These are phyloP conservation scores for Nothocercus julius DNA, from an alignment of 2,113 vertebrate species.

Conservation along the genomic window DNA sequence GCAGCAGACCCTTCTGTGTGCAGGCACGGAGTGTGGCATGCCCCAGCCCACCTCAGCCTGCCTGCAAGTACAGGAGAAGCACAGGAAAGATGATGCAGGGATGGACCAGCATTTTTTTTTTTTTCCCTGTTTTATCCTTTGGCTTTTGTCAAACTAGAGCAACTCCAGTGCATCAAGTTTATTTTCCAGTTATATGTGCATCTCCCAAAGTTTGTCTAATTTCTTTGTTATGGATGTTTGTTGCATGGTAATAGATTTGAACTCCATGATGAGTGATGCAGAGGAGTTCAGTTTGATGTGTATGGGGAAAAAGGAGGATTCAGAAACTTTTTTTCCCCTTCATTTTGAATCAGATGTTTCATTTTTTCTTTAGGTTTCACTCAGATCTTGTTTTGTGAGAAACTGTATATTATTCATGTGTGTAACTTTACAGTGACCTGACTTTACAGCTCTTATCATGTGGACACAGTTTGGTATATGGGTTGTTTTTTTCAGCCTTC, in stretches of 20 bases:
- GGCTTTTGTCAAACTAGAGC: neutral
- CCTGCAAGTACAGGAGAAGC: neutral
- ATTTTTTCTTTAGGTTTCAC: neutral
- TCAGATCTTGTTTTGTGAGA: neutral
- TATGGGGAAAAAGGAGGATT: neutral
- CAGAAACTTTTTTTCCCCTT: neutral
- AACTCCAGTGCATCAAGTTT: neutral
- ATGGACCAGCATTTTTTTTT: too few relatives aligned
- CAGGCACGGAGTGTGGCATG: neutral
- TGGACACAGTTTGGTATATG: neutral
- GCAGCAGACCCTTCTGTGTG: neutral
- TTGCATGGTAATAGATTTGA: neutral
- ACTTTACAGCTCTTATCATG: neutral
- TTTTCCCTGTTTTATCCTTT: neutral
- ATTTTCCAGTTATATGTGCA: neutral
- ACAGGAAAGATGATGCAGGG: neutral
- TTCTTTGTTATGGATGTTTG: neutral
- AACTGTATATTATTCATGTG: neutral
- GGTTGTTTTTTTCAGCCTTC: neutral
- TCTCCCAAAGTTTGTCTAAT: neutral
- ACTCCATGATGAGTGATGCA: accelerated
- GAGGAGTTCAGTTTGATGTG: neutral
- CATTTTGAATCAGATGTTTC: neutral
- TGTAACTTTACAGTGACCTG: neutral
- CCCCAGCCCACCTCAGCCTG: neutral